Percentiles rank a stretch among this genome's conserved stretches.
phyloP scores from a whole-genome alignment of 2,797 vertebrate species.

The Peromyscus aztecus region DNA sequence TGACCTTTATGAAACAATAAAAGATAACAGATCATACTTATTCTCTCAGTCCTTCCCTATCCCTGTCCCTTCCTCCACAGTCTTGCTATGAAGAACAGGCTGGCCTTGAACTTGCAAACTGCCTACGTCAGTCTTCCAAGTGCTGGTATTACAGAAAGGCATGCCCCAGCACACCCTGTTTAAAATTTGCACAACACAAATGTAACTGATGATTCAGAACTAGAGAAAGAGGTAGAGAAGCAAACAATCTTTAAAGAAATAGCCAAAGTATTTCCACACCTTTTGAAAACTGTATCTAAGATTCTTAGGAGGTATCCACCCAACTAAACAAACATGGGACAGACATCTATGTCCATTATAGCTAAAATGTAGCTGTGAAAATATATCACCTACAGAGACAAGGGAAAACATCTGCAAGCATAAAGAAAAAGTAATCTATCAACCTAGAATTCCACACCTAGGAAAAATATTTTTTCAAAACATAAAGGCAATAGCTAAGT shows the following conservation, averaged over 20 bases:
- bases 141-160: neutral
- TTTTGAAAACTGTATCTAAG: conserved; percentile 5
- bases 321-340: neutral
- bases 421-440: neutral
- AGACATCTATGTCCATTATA: neutral
- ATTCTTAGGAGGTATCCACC: neutral
- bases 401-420: neutral
- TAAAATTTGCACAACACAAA: neutral
- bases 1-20: neutral
- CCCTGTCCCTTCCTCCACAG: neutral
- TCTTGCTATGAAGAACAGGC: neutral
- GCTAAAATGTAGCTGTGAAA: neutral
- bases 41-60: neutral
- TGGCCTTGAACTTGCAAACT: neutral
- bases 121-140: neutral
- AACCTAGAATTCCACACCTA: neutral
- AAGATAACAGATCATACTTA: neutral
- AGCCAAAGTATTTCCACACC: neutral
- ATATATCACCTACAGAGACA: neutral
- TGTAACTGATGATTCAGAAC: neutral
- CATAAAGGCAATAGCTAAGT: neutral
- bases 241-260: conserved; percentile 14
- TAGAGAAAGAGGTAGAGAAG: neutral
- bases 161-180: neutral
- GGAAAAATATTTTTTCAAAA: neutral